Base-by-base conservation (phyloP, 2,113 vertebrate species). In the Lophura nycthemera region DNA sequence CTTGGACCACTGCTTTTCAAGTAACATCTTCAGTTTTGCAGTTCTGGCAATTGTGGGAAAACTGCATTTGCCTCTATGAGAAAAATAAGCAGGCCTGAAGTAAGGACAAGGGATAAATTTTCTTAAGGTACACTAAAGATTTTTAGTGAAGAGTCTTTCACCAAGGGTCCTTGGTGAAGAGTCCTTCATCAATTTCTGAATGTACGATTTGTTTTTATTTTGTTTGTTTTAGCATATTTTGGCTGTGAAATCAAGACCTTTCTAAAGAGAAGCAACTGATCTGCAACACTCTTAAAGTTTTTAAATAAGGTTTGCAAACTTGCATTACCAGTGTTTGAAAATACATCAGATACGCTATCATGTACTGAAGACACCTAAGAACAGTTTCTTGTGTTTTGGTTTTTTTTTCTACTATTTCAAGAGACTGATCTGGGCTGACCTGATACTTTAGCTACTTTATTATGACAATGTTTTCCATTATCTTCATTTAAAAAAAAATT, bases 341-440 rank as follows among this genome's bases (percentile, higher is more conserved):
- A 69, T 25, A 72, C 0, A 88, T 8, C 21, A 18, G 22, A 47
- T 38, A 52, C 0, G 2, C 19, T 61, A 47, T 0, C 8, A 72
- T 32, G 57, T 30, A 57, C 59, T 63, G 59, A 79, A 80, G 57
- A 22, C 34, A 73, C 24, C 80, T 61, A 48, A 20, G 66, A 43
- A 52, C 14, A 61, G 13, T 36, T 72, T 78, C 7, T 2, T 21
- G n/a, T 7, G 6, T 5, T 79, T 75, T 79, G 42, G 11, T 12
- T 2, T 65, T 83, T 92, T 72, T 45, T 45, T 8, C 42, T 94
- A 59, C 42, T 21, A n/a, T 71, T 93, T 71, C 36, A 64, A 52
- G 50, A 86, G 47, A 54, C 2, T 16, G 27, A 19, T 32, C 6
- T 65, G 47, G 25, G 18, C 59, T 88, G 64, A 87, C 36, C 19